phyloP scores from a whole-genome alignment of 30 jellyfish, hydroid and myxozoan species.

The Phacellophora camtschatica region DNA sequence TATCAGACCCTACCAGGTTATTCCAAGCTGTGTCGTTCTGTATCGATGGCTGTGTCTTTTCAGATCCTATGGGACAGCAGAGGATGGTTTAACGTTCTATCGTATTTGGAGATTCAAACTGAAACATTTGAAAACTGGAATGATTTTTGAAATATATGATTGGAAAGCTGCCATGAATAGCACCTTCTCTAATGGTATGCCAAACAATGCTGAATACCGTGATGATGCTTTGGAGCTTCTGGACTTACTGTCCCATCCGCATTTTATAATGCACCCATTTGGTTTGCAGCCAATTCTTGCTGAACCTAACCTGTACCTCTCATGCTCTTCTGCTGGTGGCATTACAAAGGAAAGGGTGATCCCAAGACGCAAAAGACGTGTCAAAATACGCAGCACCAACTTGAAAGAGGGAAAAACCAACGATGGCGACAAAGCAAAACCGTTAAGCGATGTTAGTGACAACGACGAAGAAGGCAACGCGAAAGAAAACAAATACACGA shows the following conservation, averaged over 20 bases:
- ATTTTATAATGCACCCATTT: constrained; percentile 97
- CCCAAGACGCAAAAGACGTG: not conserved
- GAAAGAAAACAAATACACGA: constrained; percentile 4
- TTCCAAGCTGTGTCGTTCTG: constrained; percentile 95
- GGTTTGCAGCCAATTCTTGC: constrained; percentile 70
- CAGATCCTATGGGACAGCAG: constrained; percentile 82
- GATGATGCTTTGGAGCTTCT: constrained; percentile 90
- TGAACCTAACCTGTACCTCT: constrained; percentile 21
- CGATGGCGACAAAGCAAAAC: constrained; percentile 2
- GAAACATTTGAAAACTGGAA: constrained; percentile 87
- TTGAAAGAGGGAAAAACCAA: not conserved
- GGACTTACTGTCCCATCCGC: constrained; percentile 87
- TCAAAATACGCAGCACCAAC: constrained; percentile 14
- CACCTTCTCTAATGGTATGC: constrained; percentile 91
- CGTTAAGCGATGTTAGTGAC: constrained; percentile 24
- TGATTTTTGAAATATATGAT: constrained; percentile 94
- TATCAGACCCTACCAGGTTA: constrained; percentile 97
- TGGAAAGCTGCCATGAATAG: constrained; percentile 99
- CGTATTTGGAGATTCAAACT: constrained; percentile 95
- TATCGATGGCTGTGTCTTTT: constrained; percentile 94
- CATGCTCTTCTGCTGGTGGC: constrained; percentile 96
- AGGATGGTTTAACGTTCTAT: constrained; percentile 94
- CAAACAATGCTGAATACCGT: constrained; percentile 42
- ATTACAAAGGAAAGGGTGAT: not conserved
- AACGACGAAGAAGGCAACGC: constrained; percentile 26